Base-by-base conservation (phyloP, 1,140 invertebrate species). In the Subanguina moxae region DNA sequence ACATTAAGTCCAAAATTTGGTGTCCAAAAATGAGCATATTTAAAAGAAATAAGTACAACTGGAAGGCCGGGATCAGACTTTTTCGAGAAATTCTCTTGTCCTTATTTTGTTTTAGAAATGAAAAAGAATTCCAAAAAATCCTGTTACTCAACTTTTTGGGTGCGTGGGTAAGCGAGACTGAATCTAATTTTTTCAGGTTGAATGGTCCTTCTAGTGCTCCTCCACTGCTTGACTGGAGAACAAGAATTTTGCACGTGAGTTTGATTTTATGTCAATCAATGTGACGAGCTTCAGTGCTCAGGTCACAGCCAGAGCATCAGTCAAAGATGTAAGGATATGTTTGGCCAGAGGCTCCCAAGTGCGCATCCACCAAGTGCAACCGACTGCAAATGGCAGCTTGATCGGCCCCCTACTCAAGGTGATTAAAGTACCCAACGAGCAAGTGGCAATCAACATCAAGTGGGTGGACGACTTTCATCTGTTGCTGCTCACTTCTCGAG, bases 221-320 rank as follows among this genome's bases (percentile, higher is more conserved):
- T 17, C 94, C 94, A 0, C 87, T 95, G 43, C 83, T 97, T 0
- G 69, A 66, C 58, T 65, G 25, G 46, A 57, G 48, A 52, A 52
- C 3, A 15, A 52, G 48, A 15, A 15, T 52, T 3, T 8, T 52
- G 8, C 48, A 52, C 3, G 48, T 52, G 3, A 7, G 48, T 15
- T 15, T 5, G 8, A 52, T 52, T 52, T 8, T 19, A 52, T 5
- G 8, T 15, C n/a, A n/a, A 52, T 52, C 23, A 52, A 7, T 15
- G 3, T 3, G 15, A 52, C 48, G 3, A 52, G 23, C n/a, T 52
- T 15, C 23, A 7, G 15, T 52, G 8, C 17, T 21, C 23, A 52
- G 48, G 48, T 52, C 1, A 52, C 48, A 21, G 3, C 48, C 48
- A 52, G 23, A 15, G 23, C n/a, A 3, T 21, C 48, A 21, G 48